Percentiles rank a stretch among this genome's conserved stretches.
phyloP scores from a whole-genome alignment of 2,888 invertebrate species.

The Nasonia oneida region DNA sequence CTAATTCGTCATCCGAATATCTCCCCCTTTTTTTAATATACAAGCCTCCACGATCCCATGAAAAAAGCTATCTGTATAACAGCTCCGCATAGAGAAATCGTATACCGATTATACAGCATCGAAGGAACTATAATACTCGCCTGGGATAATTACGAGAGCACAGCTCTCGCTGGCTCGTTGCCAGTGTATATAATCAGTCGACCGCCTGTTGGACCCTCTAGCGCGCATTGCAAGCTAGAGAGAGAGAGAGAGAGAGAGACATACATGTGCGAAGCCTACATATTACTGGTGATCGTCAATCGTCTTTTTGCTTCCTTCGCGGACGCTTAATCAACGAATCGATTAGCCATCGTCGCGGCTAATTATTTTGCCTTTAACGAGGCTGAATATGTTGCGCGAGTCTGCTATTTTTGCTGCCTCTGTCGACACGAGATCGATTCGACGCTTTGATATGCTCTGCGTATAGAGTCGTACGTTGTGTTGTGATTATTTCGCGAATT shows the following conservation, averaged over 20 bases:
- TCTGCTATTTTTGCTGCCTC: background rate
- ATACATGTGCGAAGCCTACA: background rate
- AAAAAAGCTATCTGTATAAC: too few relatives aligned
- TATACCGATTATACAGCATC: too few relatives aligned
- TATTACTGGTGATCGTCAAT: constrained; percentile 25
- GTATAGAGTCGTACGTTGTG: too few relatives aligned
- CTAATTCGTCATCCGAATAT: too few relatives aligned
- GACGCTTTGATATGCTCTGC: background rate
- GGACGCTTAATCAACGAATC: constrained; percentile 21
- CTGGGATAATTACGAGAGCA: constrained; percentile 64
- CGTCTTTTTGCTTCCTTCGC: constrained; percentile 17
- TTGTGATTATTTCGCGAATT: too few relatives aligned
- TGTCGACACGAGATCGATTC: background rate
- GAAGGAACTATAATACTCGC: too few relatives aligned
- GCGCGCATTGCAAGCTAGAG: constrained; percentile 54
- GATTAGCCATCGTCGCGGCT: constrained; percentile 12
- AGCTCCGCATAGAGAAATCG: too few relatives aligned
- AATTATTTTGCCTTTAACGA: constrained; percentile 23
- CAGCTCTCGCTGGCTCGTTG: constrained; percentile 62
- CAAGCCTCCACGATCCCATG: too few relatives aligned
- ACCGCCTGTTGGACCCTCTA: constrained; percentile 64
- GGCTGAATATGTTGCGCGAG: background rate
- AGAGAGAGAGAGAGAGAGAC: background rate
- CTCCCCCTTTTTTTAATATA: too few relatives aligned
- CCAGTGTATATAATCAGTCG: constrained; percentile 58